Percentiles rank a stretch among this genome's conserved stretches.
phyloP scores from a whole-genome alignment of 2,113 vertebrate genomes.

The Ptilorrhoa leucosticta region DNA sequence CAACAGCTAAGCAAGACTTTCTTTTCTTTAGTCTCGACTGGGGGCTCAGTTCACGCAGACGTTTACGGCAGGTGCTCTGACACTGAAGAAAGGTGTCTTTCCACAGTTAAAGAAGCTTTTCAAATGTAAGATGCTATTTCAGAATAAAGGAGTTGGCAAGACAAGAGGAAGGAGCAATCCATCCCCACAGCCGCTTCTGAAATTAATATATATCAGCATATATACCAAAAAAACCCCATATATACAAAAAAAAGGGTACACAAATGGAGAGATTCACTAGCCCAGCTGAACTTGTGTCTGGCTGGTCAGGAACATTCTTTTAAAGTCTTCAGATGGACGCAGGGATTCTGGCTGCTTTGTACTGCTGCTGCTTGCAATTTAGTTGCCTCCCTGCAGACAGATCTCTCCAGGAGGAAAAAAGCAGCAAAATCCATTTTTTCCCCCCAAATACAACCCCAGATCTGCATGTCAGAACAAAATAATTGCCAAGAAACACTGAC shows the following conservation, averaged over 20 bases:
- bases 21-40: background rate
- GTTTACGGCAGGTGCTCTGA: background rate
- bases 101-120: background rate
- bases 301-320: background rate
- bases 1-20: background rate
- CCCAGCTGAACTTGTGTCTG: background rate
- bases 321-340: background rate
- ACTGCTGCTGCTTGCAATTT: background rate
- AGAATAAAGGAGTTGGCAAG: background rate
- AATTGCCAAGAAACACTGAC: background rate
- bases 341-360: background rate
- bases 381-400: background rate
- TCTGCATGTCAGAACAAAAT: background rate
- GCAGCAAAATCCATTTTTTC: background rate
- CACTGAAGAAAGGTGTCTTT: background rate
- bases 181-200: background rate
- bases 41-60: background rate
- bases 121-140: background rate
- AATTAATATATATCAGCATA: background rate
- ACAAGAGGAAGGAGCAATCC: background rate
- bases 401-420: background rate
- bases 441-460: background rate
- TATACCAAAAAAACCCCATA: accelerated
- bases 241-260: background rate
- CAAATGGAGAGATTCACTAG: background rate